Evolutionary conservation across 2,113 vertebrate species (phyloP).

Genomic region (Galemys pyrenaicus): DNA sequence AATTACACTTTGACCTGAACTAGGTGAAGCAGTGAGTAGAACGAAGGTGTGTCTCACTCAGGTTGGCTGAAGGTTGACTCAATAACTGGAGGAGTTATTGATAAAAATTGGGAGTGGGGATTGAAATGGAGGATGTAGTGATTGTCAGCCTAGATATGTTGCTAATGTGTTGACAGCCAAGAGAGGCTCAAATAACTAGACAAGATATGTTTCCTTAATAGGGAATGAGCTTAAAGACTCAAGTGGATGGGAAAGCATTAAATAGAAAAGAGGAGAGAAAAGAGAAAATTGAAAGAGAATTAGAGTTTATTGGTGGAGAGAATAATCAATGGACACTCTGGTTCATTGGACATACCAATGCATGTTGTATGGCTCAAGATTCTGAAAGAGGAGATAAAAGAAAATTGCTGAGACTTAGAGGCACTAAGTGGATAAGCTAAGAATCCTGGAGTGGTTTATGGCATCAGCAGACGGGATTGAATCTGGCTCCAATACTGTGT

Average conservation of each 20-base stretch:
- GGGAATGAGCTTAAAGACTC: neutral
- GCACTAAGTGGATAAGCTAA: neutral
- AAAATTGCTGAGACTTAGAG: neutral
- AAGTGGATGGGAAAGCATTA: neutral
- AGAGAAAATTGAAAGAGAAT: neutral
- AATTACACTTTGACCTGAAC: slow-evolving; percentile 50
- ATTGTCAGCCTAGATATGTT: neutral
- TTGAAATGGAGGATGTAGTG: neutral
- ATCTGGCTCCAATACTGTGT: neutral
- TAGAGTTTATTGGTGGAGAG: neutral
- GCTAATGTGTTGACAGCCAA: neutral
- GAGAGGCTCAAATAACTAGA: too few species aligned
- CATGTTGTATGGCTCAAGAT: neutral
- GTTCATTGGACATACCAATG: neutral
- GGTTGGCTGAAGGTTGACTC: neutral
- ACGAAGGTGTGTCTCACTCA: neutral
- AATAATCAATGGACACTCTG: neutral
- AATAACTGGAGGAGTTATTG: neutral
- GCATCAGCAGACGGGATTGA: neutral
- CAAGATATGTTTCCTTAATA: neutral
- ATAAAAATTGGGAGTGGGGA: neutral
- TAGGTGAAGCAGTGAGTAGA: neutral
- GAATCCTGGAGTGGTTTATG: neutral
- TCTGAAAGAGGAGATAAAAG: neutral
- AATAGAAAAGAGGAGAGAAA: neutral